Evolutionary conservation across 2,888 invertebrate genomes (phyloP).

Genomic region (Agriopis marginaria): DNA sequence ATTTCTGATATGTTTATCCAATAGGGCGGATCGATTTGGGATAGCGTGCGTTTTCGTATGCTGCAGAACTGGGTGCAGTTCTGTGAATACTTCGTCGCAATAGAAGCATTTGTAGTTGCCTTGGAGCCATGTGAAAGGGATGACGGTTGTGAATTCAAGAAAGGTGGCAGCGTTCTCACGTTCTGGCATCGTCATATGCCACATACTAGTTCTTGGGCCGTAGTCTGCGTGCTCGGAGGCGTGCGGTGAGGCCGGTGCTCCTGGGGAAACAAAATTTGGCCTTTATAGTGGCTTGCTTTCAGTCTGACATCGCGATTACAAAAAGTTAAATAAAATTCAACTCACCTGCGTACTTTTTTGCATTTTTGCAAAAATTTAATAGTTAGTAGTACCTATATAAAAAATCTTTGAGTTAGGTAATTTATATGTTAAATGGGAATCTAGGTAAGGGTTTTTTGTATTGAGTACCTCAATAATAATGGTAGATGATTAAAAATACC

Average conservation of each 20-base stretch:
- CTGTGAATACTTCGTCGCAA: conserved; percentile 76
- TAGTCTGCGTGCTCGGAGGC: conserved; percentile 4
- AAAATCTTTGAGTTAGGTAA: no score
- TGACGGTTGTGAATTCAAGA: conserved; percentile 72
- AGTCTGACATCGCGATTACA: background rate
- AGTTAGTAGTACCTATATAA: no score
- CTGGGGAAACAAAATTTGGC: conserved; percentile 26
- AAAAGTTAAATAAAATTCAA: background rate
- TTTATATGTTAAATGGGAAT: no score
- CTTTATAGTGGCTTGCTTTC: conserved; percentile 3
- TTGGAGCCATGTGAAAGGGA: conserved; percentile 79
- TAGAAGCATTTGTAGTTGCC: conserved; percentile 82
- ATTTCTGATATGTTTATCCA: conserved; percentile 71
- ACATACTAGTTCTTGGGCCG: conserved; percentile 66
- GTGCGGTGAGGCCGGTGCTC: background rate
- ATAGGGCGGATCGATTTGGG: conserved; percentile 63
- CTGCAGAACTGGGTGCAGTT: conserved; percentile 70
- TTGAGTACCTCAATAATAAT: no score
- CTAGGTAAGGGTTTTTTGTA: no score
- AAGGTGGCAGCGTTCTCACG: conserved; percentile 79
- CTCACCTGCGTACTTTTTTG: background rate
- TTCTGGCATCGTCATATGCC: conserved; percentile 82
- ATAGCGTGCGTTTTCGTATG: conserved; percentile 64
- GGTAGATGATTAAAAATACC: no score
- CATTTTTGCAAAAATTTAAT: no score